Base-by-base conservation (phyloP, 2,113 vertebrate species). In the Grallaria varia region DNA sequence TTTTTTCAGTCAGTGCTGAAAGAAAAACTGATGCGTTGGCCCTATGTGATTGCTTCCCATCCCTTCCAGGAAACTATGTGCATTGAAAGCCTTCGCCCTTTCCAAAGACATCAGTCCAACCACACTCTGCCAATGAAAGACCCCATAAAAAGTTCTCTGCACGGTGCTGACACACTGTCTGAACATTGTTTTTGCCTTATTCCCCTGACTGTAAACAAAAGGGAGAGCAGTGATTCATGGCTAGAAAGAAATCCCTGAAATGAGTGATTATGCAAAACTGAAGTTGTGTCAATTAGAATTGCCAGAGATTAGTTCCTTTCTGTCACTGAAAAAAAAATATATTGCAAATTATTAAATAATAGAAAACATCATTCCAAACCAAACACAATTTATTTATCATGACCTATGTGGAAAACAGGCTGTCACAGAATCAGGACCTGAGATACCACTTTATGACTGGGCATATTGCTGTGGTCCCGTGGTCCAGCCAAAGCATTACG, bases 211-310 rank as follows among this genome's bases (percentile, higher is more conserved):
- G 21, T 52, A 83, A 85, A 84, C 42, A 84, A 56, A 89, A 89
- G 7, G 6, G 5, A 87, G 11, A 84, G 10, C 24, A 44, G 39
- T 1, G 1, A 80, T 74, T 86, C 81, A 77, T 30, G 37, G 55
- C 68, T 60, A 60, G 18, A 18, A 82, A 87, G 31, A 89, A 94
- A 89, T 76, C 52, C 84, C 71, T 84, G 66, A 87, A 93, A 50
- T 45, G 10, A 81, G 33, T n/a, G 62, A 67, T 89, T 87, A 91
- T 5, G 7, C 53, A 76, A 62, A 94, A 91, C 7, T 21, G 3
- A 63, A 87, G 53, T n/a, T 79, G 28, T 80, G 59, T 80, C 66
- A 76, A 69, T 94, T 85, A 73, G 53, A 83, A 94, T 89, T 87
- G 77, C 27, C 30, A 53, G 49, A 77, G 78, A 94, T 94, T 83